Conservation (phyloP, 2,797 vertebrate genomes). For the Sarcophilus harrisii region DNA sequence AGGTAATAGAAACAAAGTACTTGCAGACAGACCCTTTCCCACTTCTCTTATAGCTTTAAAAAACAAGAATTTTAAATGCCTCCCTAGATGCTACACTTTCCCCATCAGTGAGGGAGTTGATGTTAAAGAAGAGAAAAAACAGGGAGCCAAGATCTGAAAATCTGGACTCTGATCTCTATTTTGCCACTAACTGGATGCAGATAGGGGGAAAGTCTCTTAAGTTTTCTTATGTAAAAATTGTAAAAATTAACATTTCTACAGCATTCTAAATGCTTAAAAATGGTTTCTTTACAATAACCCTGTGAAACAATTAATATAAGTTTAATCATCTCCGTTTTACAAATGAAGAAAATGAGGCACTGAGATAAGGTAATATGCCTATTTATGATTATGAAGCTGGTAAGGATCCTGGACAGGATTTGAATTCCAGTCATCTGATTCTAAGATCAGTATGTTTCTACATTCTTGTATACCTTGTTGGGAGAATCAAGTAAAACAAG, state of each 20-base stretch:
- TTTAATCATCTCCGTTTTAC: not conserved
- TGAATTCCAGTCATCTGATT: not conserved
- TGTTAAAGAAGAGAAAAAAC: not conserved
- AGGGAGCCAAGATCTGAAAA: not conserved
- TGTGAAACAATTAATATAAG: not conserved
- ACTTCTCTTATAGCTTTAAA: conserved; percentile 66
- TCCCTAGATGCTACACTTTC: not conserved
- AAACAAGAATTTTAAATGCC: conserved; percentile 62
- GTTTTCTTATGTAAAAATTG: not conserved
- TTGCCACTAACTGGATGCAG: conserved; percentile 10
- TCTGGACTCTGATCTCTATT: not conserved
- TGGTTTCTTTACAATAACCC: not conserved
- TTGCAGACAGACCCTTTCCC: conserved; percentile 79
- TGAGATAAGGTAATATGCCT: not conserved
- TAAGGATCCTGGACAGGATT: not conserved
- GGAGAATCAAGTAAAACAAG: not conserved
- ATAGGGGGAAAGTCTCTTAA: not conserved
- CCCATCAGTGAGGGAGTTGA: not conserved
- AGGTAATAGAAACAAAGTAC: conserved; percentile 85
- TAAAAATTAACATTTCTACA: not conserved
- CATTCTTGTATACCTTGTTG: not conserved
- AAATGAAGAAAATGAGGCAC: not conserved
- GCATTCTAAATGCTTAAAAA: not conserved
- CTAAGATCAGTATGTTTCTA: conserved; percentile 3
- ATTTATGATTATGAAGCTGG: not conserved